Base-by-base conservation (phyloP, 2,113 vertebrate species). In the Dolichallabes microphthalmus region DNA sequence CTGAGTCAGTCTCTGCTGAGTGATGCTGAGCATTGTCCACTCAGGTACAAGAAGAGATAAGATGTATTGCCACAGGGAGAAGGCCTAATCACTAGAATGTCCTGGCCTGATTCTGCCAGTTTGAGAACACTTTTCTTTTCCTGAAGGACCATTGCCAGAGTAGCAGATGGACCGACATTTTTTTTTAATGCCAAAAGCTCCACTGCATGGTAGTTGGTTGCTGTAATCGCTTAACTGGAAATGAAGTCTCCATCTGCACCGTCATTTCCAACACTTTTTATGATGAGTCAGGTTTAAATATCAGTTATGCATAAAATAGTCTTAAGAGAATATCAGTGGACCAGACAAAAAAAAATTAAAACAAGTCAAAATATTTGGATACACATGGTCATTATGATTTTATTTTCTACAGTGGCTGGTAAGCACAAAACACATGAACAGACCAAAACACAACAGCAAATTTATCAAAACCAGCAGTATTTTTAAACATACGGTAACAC, bases 101-200 rank as follows among this genome's bases (percentile, higher is more conserved):
- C 39, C 58, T 68, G 50, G 20, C 4, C 63, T 85, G 63, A 79
- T 63, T 64, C 80, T 82, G 83, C 35, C 53, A 82, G 83, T 71
- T 77, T 19, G 35, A 55, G 53, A 27, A 58, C 45, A 73, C 35
- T 80, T 87, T 83, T 80, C 68, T 84, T 19, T 35, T 15, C 17
- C 84, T 82, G 17, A 78, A 52, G 39, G 61, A 25, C 53, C 12
- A 32, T 30, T 12, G 45, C 87, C 80, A 80, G 84, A 45, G 32
- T 17, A 60, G 32, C 87, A 88, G 83, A 85, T 88, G 74, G 84
- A 88, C 25, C 50, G n/a, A 82, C 82, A 77, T 77, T 27, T 78
- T 82, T 68, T 30, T 13, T 8, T n/a, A n/a, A 64, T 32, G 80
- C 84, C 84, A 88, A 71, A 61, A 85, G 45, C 71, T 74, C 68